Conservation (phyloP, 2,888 invertebrate genomes). For the Halictus ligatus region DNA sequence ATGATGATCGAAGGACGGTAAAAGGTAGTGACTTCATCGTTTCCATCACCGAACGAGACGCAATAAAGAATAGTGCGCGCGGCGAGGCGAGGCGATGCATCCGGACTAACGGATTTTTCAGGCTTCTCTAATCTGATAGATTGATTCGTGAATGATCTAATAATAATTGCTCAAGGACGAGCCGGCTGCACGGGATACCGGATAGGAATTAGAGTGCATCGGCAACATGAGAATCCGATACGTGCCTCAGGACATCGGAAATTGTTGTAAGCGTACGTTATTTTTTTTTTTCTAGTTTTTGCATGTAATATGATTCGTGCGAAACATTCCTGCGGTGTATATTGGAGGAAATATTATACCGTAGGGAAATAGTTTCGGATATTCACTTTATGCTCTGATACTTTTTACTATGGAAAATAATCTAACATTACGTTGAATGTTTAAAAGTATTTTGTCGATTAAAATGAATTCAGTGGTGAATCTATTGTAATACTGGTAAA, state of each 20-base stretch:
- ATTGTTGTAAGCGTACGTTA: slow-evolving; percentile 76
- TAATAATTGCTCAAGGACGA: slow-evolving; percentile 62
- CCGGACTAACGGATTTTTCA: slow-evolving; percentile 41
- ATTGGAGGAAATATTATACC: not conserved
- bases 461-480: not conserved
- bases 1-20: slow-evolving; percentile 35
- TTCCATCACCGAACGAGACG: slow-evolving; percentile 25
- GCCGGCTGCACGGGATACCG: slow-evolving; percentile 15
- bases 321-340: not conserved
- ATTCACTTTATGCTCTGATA: not conserved
- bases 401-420: not conserved
- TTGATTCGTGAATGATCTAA: slow-evolving; percentile 66
- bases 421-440: not conserved
- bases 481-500: not conserved
- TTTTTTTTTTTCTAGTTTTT: not conserved
- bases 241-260: slow-evolving; percentile 75
- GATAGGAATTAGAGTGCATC: slow-evolving; percentile 41
- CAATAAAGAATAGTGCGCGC: slow-evolving; percentile 18
- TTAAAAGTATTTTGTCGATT: not conserved
- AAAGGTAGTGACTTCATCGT: slow-evolving; percentile 44
- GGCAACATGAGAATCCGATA: slow-evolving; percentile 79
- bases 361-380: not conserved
- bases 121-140: slow-evolving; percentile 54
- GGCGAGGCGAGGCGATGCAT: slow-evolving; percentile 23
- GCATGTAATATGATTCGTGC: not conserved